Conservation (phyloP, 2,113 vertebrate genomes). For the Tyrannus savana region DNA sequence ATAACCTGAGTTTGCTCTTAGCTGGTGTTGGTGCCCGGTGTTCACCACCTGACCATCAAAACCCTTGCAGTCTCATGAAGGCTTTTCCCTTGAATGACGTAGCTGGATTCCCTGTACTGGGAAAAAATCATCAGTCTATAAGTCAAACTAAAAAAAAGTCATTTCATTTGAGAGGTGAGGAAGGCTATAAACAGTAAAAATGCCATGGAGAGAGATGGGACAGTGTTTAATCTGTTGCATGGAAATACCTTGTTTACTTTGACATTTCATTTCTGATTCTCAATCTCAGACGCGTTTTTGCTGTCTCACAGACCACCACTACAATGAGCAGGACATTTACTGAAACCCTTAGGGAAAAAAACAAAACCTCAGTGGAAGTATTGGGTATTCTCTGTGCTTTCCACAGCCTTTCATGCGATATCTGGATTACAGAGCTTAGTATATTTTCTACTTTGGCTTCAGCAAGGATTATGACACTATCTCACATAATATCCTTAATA, state of each 20-base stretch:
- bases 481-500: neutral
- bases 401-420: neutral
- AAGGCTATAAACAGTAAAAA: neutral
- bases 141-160: neutral
- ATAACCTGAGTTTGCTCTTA: neutral
- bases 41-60: neutral
- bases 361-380: neutral
- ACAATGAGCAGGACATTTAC: neutral
- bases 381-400: neutral
- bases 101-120: neutral
- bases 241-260: neutral
- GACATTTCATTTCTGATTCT: neutral
- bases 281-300: neutral
- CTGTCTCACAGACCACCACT: neutral
- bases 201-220: neutral
- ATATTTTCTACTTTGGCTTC: neutral
- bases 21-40: neutral
- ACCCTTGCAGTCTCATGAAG: neutral
- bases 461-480: neutral
- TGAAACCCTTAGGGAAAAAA: neutral
- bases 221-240: neutral
- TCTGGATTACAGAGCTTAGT: neutral
- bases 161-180: neutral
- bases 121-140: neutral
- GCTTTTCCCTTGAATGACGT: neutral